These are phyloP conservation scores for Cricetomys ansorgei DNA, from an alignment of 2,113 vertebrate genomes.

Conservation along the genomic window DNA sequence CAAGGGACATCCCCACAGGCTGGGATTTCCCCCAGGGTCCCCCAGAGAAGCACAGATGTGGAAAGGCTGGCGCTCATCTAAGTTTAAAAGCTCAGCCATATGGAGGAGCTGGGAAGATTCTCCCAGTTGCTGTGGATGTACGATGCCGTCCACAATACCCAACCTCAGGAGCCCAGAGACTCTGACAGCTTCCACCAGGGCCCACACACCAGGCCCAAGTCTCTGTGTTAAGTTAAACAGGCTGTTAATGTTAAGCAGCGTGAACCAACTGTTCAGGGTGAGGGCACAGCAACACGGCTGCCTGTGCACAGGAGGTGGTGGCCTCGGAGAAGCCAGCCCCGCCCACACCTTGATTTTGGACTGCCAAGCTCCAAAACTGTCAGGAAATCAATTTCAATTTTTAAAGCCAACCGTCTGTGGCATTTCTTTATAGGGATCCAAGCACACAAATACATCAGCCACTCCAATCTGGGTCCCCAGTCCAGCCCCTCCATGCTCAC, in stretches of 20 bases:
- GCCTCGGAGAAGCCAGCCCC: neutral
- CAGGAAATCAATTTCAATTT: neutral
- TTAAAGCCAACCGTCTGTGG: neutral
- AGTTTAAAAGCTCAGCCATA: neutral
- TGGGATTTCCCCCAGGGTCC: neutral
- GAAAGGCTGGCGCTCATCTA: neutral
- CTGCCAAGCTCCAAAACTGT: neutral
- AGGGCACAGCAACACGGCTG: neutral
- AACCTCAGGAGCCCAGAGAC: neutral
- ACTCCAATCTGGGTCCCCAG: neutral
- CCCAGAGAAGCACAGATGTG: neutral
- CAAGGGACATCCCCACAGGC: neutral
- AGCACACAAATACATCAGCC: neutral
- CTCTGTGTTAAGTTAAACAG: neutral
- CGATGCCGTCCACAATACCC: neutral
- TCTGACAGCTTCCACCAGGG: neutral
- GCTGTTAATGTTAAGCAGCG: neutral
- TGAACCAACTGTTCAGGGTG: neutral
- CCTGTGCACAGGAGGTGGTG: neutral
- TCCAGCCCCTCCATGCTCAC: neutral
- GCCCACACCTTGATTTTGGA: neutral
- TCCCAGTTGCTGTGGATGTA: neutral
- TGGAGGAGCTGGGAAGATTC: neutral
- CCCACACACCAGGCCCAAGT: neutral
- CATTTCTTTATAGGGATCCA: neutral